Conservation (phyloP, 2,797 vertebrate species). For the Meda fulgida region DNA sequence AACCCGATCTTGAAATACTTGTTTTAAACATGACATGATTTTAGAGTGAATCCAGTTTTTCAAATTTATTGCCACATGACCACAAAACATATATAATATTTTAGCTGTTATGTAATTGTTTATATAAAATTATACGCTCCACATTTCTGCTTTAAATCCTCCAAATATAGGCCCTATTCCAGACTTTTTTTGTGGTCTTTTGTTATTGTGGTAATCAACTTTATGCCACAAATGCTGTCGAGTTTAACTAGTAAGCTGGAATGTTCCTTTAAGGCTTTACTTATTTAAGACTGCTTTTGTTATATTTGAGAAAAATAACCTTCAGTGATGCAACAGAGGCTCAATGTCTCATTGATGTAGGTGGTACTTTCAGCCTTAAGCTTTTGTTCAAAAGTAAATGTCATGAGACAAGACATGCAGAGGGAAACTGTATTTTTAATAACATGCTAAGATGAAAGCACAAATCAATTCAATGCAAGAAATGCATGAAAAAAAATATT, state of each 20-base stretch:
- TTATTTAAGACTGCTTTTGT: not conserved
- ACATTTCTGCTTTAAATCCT: not conserved
- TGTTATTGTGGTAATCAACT: not conserved
- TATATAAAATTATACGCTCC: not conserved
- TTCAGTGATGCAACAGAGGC: constrained; percentile 30
- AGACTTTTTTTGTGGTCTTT: not conserved
- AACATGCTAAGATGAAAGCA: constrained; percentile 18
- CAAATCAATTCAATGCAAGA: not conserved
- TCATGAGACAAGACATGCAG: constrained; percentile 30
- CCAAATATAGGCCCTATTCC: not conserved
- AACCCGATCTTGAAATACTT: not conserved
- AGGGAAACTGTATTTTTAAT: constrained; percentile 2
- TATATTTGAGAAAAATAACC: constrained; percentile 21
- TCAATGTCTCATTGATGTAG: constrained; percentile 26
- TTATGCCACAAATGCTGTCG: not conserved
- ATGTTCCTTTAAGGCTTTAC: constrained; percentile 9
- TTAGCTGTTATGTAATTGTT: not conserved
- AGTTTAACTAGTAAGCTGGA: not conserved
- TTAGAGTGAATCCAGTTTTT: not conserved
- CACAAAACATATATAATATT: not conserved
- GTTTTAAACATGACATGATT: not conserved
- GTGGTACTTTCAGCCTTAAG: constrained; percentile 7
- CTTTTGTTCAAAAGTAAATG: constrained; percentile 31
- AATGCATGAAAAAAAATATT: constrained; percentile 20
- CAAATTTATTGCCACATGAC: not conserved